Conservation (phyloP, 2,797 vertebrate species). For the Cephalopachus bancanus region DNA sequence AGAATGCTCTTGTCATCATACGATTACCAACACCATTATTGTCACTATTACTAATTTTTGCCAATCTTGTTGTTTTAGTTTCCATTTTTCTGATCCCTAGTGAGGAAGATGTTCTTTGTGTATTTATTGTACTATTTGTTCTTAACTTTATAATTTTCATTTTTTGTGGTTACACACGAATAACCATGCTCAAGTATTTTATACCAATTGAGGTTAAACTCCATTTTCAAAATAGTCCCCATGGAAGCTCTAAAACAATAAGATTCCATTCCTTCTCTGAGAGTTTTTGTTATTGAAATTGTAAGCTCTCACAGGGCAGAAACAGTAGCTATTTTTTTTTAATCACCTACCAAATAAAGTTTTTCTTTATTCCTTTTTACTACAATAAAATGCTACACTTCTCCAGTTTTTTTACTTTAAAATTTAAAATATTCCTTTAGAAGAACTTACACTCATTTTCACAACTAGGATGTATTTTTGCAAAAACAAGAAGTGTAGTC, state of each 20-base stretch:
- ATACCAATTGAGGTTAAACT: slow-evolving; percentile 45
- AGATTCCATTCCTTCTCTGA: background rate
- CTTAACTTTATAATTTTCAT: slow-evolving; percentile 37
- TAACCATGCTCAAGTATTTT: slow-evolving; percentile 53
- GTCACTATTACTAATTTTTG: background rate
- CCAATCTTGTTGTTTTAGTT: background rate
- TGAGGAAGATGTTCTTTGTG: background rate
- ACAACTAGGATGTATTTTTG: background rate
- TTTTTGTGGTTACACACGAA: slow-evolving; percentile 54
- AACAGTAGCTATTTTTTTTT: background rate
- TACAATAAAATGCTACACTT: background rate
- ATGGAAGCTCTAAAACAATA: slow-evolving; percentile 21
- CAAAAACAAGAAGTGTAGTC: background rate
- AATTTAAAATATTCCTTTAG: background rate
- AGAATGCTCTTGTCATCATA: background rate
- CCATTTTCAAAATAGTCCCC: slow-evolving; percentile 37
- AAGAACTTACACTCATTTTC: background rate
- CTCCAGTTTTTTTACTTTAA: background rate
- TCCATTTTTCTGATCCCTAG: slow-evolving; percentile 12
- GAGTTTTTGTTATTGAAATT: slow-evolving; percentile 38
- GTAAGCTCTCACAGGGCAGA: slow-evolving; percentile 5
- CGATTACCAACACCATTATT: background rate
- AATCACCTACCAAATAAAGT: slow-evolving; percentile 34
- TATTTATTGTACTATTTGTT: background rate
- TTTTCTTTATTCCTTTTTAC: background rate